Evolutionary conservation across 2,888 invertebrate species (phyloP), one percentile per base, ranked within the genome.

Genomic region (Yponomeuta sedellus): DNA sequence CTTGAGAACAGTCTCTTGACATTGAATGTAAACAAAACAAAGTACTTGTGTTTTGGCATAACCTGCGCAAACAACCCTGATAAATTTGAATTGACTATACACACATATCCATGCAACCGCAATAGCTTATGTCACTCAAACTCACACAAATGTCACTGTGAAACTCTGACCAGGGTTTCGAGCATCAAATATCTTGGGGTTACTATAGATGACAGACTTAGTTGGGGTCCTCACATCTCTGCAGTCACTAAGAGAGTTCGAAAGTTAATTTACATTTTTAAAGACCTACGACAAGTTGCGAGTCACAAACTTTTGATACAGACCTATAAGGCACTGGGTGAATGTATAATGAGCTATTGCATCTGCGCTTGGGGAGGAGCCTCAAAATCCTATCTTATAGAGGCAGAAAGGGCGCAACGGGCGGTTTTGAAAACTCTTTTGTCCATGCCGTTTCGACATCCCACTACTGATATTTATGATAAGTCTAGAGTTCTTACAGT

Each of bases 231-330:
- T 0, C 66, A 66, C 56, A 66, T 66, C 20, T 2, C 12, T 8
- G 10, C 4, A 19, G 20, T 56, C 1, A 39, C 62, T 11, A n/a
- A 10, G 2, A 1, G 66, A 10, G 34, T 57, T 5, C 6, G 66
- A 11, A 66, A 63, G 57, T 3, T 63, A 16, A 62, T 66, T 1
- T 66, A 57, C n/a, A 22, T 52, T 10, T 66, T 66, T 62, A 66
- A 66, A 52, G 4, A 20, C 22, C 34, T 66, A 16, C 39, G 62
- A 34, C n/a, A 61, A 6, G 52, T 66, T n/a, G 63, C 56, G 8
- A 34, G 19, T 19, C n/a, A 25, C 25, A 28, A 22, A 28, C 25
- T 39, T 16, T n/a, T 57, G 28, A 57, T 57, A n/a, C n/a, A 28
- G 3, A 58, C 20, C 25, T 65, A 65, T 25, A 28, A 57, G 8